phyloP scores from a whole-genome alignment of 2,888 invertebrate species.

The Eristalinus aeneus region DNA sequence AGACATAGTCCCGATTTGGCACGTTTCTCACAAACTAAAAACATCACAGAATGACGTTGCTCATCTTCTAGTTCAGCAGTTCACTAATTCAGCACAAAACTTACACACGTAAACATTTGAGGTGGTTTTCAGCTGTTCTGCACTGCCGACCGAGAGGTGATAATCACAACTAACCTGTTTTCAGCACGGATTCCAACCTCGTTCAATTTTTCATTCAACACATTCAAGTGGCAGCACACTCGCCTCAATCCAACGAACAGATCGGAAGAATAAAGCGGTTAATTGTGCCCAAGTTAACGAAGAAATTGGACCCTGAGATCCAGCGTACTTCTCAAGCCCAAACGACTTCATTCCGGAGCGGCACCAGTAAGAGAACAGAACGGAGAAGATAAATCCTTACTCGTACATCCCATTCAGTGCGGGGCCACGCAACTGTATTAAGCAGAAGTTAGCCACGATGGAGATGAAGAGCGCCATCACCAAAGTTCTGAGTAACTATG shows the following conservation, averaged over 20 bases:
- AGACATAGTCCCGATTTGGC: too few relatives aligned
- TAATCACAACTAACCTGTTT: neutral
- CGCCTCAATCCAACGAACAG: too few relatives aligned
- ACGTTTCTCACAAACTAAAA: too few relatives aligned
- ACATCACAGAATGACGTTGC: too few relatives aligned
- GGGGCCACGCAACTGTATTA: conserved; percentile 79
- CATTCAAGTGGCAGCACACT: conserved; percentile 75
- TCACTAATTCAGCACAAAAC: too few relatives aligned
- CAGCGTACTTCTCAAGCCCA: conserved; percentile 76
- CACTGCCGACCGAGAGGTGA: neutral
- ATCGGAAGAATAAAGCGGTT: too few relatives aligned
- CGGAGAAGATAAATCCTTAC: conserved; percentile 78
- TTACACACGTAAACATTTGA: neutral
- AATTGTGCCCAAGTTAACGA: too few relatives aligned
- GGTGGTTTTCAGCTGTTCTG: neutral
- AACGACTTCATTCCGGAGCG: conserved; percentile 77
- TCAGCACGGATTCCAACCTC: too few relatives aligned
- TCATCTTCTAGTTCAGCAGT: too few relatives aligned
- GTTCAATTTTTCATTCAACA: conserved; percentile 22
- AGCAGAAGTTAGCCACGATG: conserved; percentile 78
- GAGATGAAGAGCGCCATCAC: conserved; percentile 78
- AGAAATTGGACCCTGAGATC: too few relatives aligned
- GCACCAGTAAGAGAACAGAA: conserved; percentile 81
- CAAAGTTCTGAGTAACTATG: conserved; percentile 75
- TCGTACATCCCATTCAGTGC: conserved; percentile 77